Conservation (phyloP, 53 echinoderm and acorn worm species). For the Henricia sp. region DNA sequence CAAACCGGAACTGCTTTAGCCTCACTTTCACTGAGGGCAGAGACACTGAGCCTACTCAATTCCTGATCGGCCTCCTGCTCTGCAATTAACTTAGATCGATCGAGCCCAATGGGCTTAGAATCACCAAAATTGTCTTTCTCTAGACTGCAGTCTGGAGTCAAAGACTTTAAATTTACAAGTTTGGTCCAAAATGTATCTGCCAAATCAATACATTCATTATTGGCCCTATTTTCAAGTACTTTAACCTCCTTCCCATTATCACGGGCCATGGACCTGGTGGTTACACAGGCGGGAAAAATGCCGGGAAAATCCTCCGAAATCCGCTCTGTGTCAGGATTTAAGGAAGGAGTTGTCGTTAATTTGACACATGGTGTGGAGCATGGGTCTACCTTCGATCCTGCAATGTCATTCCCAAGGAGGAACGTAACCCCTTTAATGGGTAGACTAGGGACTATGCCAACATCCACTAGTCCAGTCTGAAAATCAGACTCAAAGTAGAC, state of each 20-base stretch:
- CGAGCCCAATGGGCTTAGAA: neutral
- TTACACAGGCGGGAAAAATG: slow-evolving; percentile 1
- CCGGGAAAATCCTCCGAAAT: neutral
- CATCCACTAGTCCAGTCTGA: no score
- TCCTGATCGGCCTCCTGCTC: slow-evolving; percentile 15
- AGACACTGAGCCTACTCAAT: neutral
- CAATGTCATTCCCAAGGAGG: neutral
- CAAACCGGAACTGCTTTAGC: slow-evolving; percentile 48
- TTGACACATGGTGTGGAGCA: neutral
- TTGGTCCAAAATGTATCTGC: neutral
- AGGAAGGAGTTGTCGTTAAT: neutral
- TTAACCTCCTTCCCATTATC: neutral
- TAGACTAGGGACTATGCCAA: no score
- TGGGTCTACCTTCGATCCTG: neutral
- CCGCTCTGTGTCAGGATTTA: neutral
- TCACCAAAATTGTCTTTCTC: neutral
- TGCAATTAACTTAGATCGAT: neutral
- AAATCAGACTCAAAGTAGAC: no score
- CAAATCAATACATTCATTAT: neutral
- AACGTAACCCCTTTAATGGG: neutral
- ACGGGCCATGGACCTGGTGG: neutral
- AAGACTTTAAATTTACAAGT: neutral
- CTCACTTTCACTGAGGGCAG: slow-evolving; percentile 23
- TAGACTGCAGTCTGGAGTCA: neutral
- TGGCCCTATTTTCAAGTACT: neutral